Base-by-base conservation (phyloP, 2,113 vertebrate genomes). In the Petromus typicus region DNA sequence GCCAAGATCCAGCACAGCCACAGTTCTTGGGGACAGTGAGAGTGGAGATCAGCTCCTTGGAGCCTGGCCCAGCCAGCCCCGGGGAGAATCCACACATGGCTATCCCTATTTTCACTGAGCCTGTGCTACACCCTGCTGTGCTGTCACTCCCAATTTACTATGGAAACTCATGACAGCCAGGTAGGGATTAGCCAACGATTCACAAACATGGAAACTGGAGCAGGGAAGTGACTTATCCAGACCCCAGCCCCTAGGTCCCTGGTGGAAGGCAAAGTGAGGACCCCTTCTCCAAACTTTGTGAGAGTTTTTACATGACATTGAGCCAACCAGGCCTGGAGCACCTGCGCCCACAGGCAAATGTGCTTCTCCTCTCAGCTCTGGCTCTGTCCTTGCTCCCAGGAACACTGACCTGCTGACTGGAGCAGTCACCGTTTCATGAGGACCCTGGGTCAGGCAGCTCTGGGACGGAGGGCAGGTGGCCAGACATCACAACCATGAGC, bases 351-450 rank as follows among this genome's bases (percentile, higher is more conserved):
- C 32, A 13, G 16, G 16, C 23, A 7, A 48, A n/a, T 25, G 0
- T 0, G 27, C 12, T 18, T 37, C 51, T 17, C 23, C 71, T 0
- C 54, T 66, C 34, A 48, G 30, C 54, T 6, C 84, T 14, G 0
- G 8, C 22, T 69, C 48, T 27, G 3, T 85, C 63, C 56, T n/a
- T 5, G 12, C 25, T 18, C 69, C 63, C 12, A 0, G 75, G 37
- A 25, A 14, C 78, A 45, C 90, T 95, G 89, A 97, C 91, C 92
- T 94, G 94, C 56, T 54, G 64, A 6, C 23, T 0, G 30, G 86
- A 93, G 90, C 87, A 84, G 91, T 86, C 82, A 79, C 48, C 90
- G 51, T 76, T 54, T 73, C 87, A 69, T n/a, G 34, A 54, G n/a
- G 67, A 4, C 3, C 7, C 57, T 22, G 89, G 66, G 34, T 13